A percentile compares a stretch with the other conserved stretches of the same genome.
phyloP scores from a whole-genome alignment of 2,888 invertebrate genomes.

The Aradus depressus region DNA sequence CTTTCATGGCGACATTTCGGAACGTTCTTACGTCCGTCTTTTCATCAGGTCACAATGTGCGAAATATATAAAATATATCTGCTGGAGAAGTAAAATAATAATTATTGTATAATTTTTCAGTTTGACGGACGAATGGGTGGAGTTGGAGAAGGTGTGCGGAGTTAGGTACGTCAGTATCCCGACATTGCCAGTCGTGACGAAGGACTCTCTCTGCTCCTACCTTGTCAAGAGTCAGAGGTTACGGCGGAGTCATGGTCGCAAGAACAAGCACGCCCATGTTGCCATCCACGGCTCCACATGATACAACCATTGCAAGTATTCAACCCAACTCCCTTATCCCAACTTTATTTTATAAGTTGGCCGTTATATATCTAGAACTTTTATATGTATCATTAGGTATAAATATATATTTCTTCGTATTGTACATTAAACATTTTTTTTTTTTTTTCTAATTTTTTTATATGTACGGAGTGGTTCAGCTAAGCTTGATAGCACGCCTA shows the following conservation, averaged over 20 bases:
- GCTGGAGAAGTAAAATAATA: conserved; percentile 38
- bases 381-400: background rate
- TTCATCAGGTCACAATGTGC: too few relatives aligned
- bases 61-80: too few relatives aligned
- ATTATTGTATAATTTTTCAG: conserved; percentile 42
- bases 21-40: too few relatives aligned
- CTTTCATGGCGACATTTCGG: too few relatives aligned
- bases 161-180: conserved; percentile 37
- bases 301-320: conserved; percentile 15
- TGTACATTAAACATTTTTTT: conserved; percentile 1
- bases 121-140: conserved; percentile 76
- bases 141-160: conserved; percentile 44
- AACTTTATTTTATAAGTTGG: conserved; percentile 3
- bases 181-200: conserved; percentile 21
- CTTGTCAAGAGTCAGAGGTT: conserved; percentile 22
- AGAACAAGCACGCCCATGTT: background rate
- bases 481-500: too few relatives aligned
- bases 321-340: background rate
- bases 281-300: conserved; percentile 17
- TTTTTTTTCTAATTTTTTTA: conserved; percentile 1
- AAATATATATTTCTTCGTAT: conserved; percentile 5
- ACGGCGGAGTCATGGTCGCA: conserved; percentile 9
- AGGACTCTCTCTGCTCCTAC: conserved; percentile 23
- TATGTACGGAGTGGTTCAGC: too few relatives aligned
- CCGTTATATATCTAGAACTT: background rate